phyloP scores from a whole-genome alignment of 23 tunicate genomes.

The Trididemnum nubilum region DNA sequence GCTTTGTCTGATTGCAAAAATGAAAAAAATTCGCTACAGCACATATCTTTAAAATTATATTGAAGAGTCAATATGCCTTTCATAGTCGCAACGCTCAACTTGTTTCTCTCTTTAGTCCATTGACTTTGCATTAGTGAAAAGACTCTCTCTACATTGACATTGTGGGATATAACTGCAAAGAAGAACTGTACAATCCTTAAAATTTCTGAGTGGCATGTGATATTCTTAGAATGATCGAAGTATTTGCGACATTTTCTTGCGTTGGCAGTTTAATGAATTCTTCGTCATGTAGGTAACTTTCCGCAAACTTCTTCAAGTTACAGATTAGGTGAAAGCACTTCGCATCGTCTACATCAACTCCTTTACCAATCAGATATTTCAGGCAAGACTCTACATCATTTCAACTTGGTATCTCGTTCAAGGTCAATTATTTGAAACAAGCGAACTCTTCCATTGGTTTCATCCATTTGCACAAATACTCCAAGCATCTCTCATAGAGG shows the following conservation, averaged over 20 bases:
- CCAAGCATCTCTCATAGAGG: not conserved
- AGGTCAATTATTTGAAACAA: not conserved
- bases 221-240: too few relatives aligned
- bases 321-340: slow-evolving; percentile 17
- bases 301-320: not conserved
- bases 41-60: too few relatives aligned
- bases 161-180: not conserved
- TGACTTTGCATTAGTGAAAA: not conserved
- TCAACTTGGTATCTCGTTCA: not conserved
- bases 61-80: too few relatives aligned
- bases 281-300: not conserved
- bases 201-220: not conserved
- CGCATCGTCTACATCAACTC: slow-evolving; percentile 11
- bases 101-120: too few relatives aligned
- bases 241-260: not conserved
- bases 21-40: too few relatives aligned
- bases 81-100: too few relatives aligned
- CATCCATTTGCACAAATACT: not conserved
- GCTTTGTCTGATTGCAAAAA: too few relatives aligned
- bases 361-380: slow-evolving; percentile 29
- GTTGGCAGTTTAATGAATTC: not conserved
- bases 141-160: not conserved
- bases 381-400: slow-evolving; percentile 8
- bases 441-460: not conserved
- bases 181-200: not conserved